Evolutionary conservation across 1,140 invertebrate species (phyloP).

Genomic region (Parapsyche elsis): DNA sequence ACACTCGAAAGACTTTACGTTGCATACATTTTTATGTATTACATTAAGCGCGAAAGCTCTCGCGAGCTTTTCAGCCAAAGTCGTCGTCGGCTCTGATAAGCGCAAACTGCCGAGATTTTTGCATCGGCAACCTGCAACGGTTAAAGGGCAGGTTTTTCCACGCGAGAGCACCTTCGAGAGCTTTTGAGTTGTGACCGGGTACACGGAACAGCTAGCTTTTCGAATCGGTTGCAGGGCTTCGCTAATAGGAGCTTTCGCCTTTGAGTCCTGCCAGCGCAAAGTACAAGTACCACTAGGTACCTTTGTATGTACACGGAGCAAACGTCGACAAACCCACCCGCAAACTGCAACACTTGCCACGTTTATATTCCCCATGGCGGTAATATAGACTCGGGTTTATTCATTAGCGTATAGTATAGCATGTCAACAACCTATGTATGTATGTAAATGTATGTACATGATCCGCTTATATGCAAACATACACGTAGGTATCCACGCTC

Average conservation of each 20-base stretch:
- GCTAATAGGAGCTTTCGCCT: neutral
- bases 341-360: constrained; percentile 16
- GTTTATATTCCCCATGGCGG: neutral
- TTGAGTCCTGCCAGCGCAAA: neutral
- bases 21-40: too few relatives aligned
- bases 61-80: too few relatives aligned
- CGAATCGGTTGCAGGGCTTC: neutral
- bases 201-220: neutral
- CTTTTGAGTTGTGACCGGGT: neutral
- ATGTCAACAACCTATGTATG: neutral
- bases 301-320: too few relatives aligned
- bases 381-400: too few relatives aligned
- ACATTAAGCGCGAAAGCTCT: too few relatives aligned
- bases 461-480: neutral
- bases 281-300: too few relatives aligned
- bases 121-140: neutral
- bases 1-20: too few relatives aligned
- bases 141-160: neutral
- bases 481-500: too few relatives aligned
- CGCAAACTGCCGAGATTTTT: neutral
- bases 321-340: neutral
- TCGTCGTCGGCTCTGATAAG: too few relatives aligned
- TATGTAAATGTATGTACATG: neutral
- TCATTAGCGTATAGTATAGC: too few relatives aligned
- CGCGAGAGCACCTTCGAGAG: neutral